Percentiles rank a stretch among this genome's conserved stretches.
Evolutionary conservation across 2,797 vertebrate genomes (phyloP).

Genomic region (Rhinophrynus dorsalis): DNA sequence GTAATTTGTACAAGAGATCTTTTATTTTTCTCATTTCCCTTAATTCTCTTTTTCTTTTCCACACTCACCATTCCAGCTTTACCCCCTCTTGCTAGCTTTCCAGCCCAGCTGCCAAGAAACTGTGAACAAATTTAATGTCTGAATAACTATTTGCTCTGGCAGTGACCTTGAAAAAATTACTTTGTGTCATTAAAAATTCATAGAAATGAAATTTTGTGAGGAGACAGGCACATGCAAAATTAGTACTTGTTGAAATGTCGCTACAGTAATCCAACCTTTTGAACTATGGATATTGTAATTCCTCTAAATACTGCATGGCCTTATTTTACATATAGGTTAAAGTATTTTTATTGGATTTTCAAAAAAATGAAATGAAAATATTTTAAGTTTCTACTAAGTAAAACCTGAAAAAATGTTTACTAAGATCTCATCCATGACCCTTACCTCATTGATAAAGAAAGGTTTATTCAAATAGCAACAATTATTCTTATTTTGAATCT

Average conservation of each 20-base stretch:
- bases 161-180: slow-evolving; percentile 73
- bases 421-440: too few relatives aligned
- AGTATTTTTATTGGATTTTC: slow-evolving; percentile 57
- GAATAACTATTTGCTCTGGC: slow-evolving; percentile 68
- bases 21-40: slow-evolving; percentile 34
- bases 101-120: slow-evolving; percentile 73
- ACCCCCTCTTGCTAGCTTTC: slow-evolving; percentile 59
- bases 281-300: slow-evolving; percentile 62
- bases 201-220: slow-evolving; percentile 68
- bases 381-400: not conserved
- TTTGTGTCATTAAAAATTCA: slow-evolving; percentile 77
- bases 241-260: slow-evolving; percentile 66
- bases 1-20: slow-evolving; percentile 28
- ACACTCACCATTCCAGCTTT: slow-evolving; percentile 53
- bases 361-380: not conserved
- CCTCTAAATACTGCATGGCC: slow-evolving; percentile 55
- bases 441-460: too few relatives aligned
- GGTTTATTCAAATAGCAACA: too few relatives aligned
- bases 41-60: slow-evolving; percentile 49
- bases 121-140: slow-evolving; percentile 75
- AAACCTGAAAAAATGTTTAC: too few relatives aligned
- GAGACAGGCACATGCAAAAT: slow-evolving; percentile 66
- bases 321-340: slow-evolving; percentile 55
- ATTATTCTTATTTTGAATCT: too few relatives aligned
- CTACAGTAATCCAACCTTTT: slow-evolving; percentile 55